Evolutionary conservation across 2,113 vertebrate genomes (phyloP).

Genomic region (Abramis brama): DNA sequence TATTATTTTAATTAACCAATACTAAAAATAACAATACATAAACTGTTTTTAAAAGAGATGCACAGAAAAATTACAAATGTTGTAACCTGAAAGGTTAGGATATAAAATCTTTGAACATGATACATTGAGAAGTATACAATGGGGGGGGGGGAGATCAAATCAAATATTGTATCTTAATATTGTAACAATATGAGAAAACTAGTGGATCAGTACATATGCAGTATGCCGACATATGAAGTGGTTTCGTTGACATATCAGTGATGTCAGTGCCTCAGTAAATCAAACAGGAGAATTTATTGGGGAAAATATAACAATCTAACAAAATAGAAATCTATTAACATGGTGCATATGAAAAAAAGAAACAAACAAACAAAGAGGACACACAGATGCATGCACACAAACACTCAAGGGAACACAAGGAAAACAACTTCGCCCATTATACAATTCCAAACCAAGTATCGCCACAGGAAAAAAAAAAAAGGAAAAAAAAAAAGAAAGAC

Average conservation of each 20-base stretch:
- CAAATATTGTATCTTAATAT: slow-evolving; percentile 80
- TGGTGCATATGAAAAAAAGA: neutral
- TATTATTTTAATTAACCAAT: slow-evolving; percentile 80
- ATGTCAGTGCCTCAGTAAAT: slow-evolving; percentile 64
- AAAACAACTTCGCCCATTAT: neutral
- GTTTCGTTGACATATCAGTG: slow-evolving; percentile 52
- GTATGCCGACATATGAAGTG: slow-evolving; percentile 74
- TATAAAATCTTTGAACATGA: slow-evolving; percentile 82
- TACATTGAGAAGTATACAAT: slow-evolving; percentile 72
- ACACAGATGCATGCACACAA: slow-evolving; percentile 13
- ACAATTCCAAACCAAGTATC: slow-evolving; percentile 18
- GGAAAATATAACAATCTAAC: slow-evolving; percentile 51
- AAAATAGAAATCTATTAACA: slow-evolving; percentile 25
- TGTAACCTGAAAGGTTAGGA: slow-evolving; percentile 80
- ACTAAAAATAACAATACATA: slow-evolving; percentile 83
- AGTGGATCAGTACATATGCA: slow-evolving; percentile 73
- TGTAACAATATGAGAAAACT: slow-evolving; percentile 70
- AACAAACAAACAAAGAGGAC: slow-evolving; percentile 8
- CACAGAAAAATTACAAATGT: slow-evolving; percentile 80
- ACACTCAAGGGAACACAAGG: slow-evolving; percentile 20
- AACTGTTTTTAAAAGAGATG: slow-evolving; percentile 79
- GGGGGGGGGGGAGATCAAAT: slow-evolving; percentile 65
- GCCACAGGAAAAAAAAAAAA: neutral
- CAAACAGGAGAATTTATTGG: slow-evolving; percentile 69
- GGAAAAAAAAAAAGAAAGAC: slow-evolving; percentile 7